These are phyloP conservation scores for Grapholita molesta DNA, from an alignment of 1,140 invertebrate species.

Conservation along the genomic window DNA sequence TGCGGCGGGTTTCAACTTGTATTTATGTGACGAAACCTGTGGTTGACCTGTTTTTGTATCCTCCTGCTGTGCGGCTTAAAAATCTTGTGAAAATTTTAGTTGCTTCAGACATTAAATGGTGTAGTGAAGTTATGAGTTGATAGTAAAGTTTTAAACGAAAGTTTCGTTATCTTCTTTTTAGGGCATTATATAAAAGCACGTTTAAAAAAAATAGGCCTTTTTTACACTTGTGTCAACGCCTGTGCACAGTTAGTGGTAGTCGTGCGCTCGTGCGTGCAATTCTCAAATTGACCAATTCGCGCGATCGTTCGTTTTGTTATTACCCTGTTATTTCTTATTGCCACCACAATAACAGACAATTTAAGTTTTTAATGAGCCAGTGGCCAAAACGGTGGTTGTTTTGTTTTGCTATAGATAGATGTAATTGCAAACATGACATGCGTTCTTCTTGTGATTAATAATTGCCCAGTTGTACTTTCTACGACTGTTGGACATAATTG, in stretches of 20 bases:
- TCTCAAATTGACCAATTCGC: constrained; percentile 17
- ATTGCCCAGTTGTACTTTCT: neutral
- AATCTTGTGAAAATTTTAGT: too few species aligned
- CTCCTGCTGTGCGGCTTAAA: too few species aligned
- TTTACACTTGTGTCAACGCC: neutral
- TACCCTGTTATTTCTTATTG: constrained; percentile 9
- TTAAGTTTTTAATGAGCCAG: constrained; percentile 4
- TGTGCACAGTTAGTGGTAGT: neutral
- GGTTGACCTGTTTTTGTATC: too few species aligned
- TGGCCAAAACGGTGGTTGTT: neutral
- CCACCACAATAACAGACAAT: neutral
- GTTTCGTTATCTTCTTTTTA: too few species aligned
- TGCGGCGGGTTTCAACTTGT: too few species aligned
- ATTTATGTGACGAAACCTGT: too few species aligned
- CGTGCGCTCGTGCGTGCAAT: constrained; percentile 14
- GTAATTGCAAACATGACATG: neutral
- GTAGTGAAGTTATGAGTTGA: too few species aligned
- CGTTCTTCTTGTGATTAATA: neutral
- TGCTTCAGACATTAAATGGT: too few species aligned
- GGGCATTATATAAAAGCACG: too few species aligned
- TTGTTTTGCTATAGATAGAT: neutral
- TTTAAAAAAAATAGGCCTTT: too few species aligned
- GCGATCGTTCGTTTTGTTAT: constrained; percentile 8
- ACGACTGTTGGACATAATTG: neutral
- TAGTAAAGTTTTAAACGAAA: too few species aligned